Evolutionary conservation across 2,888 invertebrate genomes (phyloP).

Genomic region (Heliconius ethilla): DNA sequence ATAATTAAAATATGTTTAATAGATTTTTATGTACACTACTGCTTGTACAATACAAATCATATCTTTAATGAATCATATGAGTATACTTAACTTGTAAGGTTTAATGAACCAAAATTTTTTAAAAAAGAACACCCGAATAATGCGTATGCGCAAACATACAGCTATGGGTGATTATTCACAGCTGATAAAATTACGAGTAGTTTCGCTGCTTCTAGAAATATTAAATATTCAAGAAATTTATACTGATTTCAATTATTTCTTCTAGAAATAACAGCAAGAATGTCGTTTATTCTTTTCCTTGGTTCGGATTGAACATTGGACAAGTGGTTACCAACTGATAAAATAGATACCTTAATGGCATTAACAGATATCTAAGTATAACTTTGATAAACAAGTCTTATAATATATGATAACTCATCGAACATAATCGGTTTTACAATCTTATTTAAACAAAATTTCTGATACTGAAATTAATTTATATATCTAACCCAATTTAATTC

Average conservation of each 20-base stretch:
- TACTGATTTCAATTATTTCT: not conserved
- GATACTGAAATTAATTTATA: not conserved
- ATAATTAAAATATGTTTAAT: not conserved
- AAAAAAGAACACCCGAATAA: not conserved
- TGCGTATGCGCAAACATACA: not conserved
- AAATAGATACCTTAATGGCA: not conserved
- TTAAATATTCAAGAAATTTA: not conserved
- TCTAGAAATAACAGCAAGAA: not conserved
- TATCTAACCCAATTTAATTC: not conserved
- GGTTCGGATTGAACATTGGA: not conserved
- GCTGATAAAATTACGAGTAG: not conserved
- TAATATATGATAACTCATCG: slow-evolving; percentile 1
- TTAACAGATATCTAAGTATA: slow-evolving; percentile 2
- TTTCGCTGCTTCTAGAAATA: not conserved
- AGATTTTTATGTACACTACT: not conserved
- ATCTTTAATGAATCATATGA: too few species aligned
- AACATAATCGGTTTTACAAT: not conserved
- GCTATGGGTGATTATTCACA: not conserved
- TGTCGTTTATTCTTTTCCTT: not conserved
- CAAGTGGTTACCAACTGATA: slow-evolving; percentile 1
- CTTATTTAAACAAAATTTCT: not conserved
- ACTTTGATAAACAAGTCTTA: slow-evolving; percentile 7
- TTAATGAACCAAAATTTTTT: not conserved
- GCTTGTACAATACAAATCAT: not conserved
- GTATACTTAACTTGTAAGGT: not conserved